Evolutionary conservation across 1,140 invertebrate genomes (phyloP).

Genomic region (Psilanteris sp.): DNA sequence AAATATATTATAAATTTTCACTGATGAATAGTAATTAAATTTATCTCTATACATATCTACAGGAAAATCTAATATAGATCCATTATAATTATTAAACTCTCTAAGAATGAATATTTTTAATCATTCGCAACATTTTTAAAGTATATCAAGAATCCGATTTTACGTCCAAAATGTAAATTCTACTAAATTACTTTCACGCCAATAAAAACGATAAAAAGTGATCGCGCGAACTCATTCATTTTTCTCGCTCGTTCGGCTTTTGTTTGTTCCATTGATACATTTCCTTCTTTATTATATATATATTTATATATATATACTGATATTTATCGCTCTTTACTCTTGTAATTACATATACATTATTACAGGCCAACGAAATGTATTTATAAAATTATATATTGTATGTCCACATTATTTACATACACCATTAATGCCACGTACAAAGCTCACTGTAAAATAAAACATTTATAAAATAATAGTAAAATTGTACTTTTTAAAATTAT

Average conservation of each 20-base stretch:
- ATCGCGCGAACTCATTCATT: conserved; percentile 5
- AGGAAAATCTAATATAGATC: conserved; percentile 78
- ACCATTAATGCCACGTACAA: background rate
- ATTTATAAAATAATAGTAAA: background rate
- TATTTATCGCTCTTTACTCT: conserved; percentile 34
- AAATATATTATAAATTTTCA: conserved; percentile 77
- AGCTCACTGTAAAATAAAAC: conserved; percentile 1
- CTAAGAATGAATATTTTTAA: conserved; percentile 77
- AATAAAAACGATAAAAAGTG: conserved; percentile 29
- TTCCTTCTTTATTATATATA: conserved; percentile 12
- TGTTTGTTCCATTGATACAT: conserved; percentile 2
- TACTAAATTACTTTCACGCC: conserved; percentile 29
- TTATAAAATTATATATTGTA: conserved; percentile 33
- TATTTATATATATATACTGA: conserved; percentile 50
- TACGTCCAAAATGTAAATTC: conserved; percentile 46
- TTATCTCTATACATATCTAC: conserved; percentile 79
- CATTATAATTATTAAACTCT: conserved; percentile 79
- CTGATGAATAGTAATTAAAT: conserved; percentile 72
- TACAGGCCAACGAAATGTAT: conserved; percentile 19
- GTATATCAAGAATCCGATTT: conserved; percentile 58
- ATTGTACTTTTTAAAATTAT: background rate
- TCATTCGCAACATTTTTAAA: conserved; percentile 63
- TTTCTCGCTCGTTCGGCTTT: conserved; percentile 8
- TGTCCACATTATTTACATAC: conserved; percentile 6
- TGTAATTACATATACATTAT: too few relatives aligned